Percentiles rank a stretch among this genome's conserved stretches.
These are phyloP conservation scores for Amphilophus citrinellus DNA, from an alignment of 2,113 vertebrate species.

Conservation along the genomic window DNA sequence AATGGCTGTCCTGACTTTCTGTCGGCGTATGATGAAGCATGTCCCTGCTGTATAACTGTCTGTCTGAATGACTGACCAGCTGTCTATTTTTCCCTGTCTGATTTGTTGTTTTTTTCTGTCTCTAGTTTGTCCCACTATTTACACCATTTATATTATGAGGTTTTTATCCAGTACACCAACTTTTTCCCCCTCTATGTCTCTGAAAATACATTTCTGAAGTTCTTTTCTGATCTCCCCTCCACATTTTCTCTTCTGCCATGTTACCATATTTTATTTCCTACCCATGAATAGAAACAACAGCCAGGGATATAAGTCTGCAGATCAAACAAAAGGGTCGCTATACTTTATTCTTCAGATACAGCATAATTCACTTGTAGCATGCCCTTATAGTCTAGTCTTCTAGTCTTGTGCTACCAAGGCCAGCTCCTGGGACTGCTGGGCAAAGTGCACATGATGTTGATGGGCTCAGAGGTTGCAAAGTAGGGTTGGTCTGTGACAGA, in stretches of 20 bases:
- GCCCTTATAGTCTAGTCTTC: not conserved
- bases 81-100: not conserved
- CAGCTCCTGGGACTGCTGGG: not conserved
- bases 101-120: not conserved
- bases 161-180: not conserved
- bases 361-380: slow-evolving; percentile 23
- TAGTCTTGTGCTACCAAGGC: not conserved
- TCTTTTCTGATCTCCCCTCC: not conserved
- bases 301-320: not conserved
- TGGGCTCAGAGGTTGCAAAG: slow-evolving; percentile 16
- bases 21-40: slow-evolving; percentile 9
- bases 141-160: not conserved
- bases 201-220: not conserved
- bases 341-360: not conserved
- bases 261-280: not conserved
- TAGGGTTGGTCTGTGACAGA: slow-evolving; percentile 23
- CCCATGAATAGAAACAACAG: not conserved
- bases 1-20: slow-evolving; percentile 47
- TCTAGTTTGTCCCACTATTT: not conserved
- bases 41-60: slow-evolving; percentile 25
- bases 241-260: not conserved
- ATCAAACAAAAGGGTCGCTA: not conserved
- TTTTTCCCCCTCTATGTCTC: not conserved
- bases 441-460: slow-evolving; percentile 21
- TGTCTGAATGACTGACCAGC: slow-evolving; percentile 42